Evolutionary conservation across 2,888 invertebrate species (phyloP), one percentile per base, ranked within the genome.

Genomic region (Apodemia duryi): DNA sequence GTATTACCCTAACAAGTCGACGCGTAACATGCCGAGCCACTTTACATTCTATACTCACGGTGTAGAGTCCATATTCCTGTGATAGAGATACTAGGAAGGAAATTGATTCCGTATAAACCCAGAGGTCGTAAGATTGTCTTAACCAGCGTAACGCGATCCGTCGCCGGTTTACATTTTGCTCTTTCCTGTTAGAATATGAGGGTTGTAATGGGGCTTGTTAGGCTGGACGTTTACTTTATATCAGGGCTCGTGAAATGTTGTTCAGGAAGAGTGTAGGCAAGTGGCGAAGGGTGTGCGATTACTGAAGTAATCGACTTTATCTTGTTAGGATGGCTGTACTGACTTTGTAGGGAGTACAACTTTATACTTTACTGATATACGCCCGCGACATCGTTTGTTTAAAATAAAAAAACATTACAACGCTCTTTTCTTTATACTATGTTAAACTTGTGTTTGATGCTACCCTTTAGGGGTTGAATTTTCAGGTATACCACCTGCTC

Each of bases 301-400:
- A 85, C 85, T 78, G 79, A 81, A 80, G 88, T 88, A 88, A 89
- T 90, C 88, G 86, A 80, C 85, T 82, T 86, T 88, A 88, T 88
- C 86, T 85, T 87, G 75, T 85, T 86, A 86, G 86, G 87, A 86
- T 84, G 82, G 83, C 11, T 43, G 43, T 43, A 80, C 85, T 85
- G 86, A 78, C 49, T 60, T 28, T 57, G 28, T 52, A n/a, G 38
- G 82, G 28, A 41, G 9, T 41, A 41, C 9, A 41, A 41, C 3
- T 41, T 41, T 9, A 41, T 41, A 10, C 10, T 41, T 10, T 41
- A 41, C 41, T 41, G 3, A 41, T 10, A 41, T 10, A 41, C 10
- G 7, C 41, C 9, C 9, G 3, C 41, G 10, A 35, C 35, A 35
- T 35, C 35, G 35, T 35, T 35, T 6, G 35, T 35, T 5, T 35